phyloP scores from a whole-genome alignment of 2,888 invertebrate species.

The Dryobota labecula region DNA sequence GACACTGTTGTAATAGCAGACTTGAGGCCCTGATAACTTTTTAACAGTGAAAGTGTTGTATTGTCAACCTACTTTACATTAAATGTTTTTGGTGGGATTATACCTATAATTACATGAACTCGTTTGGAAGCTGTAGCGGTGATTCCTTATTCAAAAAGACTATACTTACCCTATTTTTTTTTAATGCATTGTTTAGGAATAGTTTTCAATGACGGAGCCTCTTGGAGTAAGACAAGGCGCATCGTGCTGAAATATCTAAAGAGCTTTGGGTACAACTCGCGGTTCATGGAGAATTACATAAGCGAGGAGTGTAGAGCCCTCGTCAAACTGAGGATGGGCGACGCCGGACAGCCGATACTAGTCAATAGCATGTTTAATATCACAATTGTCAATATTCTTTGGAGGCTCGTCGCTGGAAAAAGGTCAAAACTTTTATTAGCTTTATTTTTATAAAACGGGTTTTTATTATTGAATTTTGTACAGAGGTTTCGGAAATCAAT shows the following conservation, averaged over 20 bases:
- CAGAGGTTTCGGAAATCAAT: background rate
- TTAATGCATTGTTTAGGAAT: conserved; percentile 87
- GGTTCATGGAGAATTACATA: conserved; percentile 91
- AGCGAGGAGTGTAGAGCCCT: conserved; percentile 91
- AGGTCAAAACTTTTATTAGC: conserved; percentile 76
- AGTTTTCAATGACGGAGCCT: conserved; percentile 92
- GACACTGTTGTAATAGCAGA: too few species aligned
- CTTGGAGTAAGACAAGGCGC: conserved; percentile 92
- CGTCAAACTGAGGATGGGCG: conserved; percentile 83
- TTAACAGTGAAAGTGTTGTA: too few species aligned
- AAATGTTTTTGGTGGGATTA: background rate
- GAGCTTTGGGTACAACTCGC: conserved; percentile 92
- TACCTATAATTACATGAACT: background rate
- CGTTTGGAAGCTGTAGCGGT: background rate
- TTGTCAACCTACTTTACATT: too few species aligned
- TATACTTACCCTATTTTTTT: too few species aligned
- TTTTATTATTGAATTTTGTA: background rate
- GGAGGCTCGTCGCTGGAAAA: conserved; percentile 93
- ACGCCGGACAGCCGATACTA: conserved; percentile 80
- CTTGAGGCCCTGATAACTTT: too few species aligned
- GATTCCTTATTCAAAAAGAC: background rate
- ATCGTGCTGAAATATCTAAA: conserved; percentile 92
- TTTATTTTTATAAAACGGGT: conserved; percentile 6
- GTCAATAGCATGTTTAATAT: conserved; percentile 92
- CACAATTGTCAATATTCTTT: conserved; percentile 92